Evolutionary conservation across 2,113 vertebrate genomes (phyloP).

Genomic region (Erpornis zantholeuca): DNA sequence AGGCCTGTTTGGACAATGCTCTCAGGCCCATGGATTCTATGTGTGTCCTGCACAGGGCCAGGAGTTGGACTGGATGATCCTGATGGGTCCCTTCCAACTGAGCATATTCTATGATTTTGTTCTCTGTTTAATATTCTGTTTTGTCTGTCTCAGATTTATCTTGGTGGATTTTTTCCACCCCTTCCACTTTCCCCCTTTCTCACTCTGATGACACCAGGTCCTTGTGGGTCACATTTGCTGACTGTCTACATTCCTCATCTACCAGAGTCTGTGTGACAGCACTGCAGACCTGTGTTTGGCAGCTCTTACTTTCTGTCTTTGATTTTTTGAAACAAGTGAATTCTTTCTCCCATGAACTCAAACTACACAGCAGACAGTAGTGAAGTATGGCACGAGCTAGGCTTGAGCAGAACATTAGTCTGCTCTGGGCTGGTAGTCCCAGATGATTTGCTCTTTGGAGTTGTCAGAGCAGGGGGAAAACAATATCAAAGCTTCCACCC

Average conservation of each 20-base stretch:
- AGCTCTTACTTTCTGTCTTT: background rate
- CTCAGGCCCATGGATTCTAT: background rate
- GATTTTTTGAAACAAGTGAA: background rate
- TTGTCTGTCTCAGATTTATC: background rate
- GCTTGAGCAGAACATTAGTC: too few relatives aligned
- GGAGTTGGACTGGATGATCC: background rate
- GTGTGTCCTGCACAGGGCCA: background rate
- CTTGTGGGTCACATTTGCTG: background rate
- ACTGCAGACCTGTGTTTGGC: background rate
- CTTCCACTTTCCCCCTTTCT: background rate
- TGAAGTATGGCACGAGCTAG: background rate
- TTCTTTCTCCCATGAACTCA: background rate
- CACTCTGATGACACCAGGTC: background rate
- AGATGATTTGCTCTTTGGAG: background rate
- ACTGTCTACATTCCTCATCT: background rate
- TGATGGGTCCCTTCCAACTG: background rate
- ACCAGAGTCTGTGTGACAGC: background rate
- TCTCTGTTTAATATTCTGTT: background rate
- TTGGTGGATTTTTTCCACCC: fast-evolving
- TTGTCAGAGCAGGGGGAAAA: background rate
- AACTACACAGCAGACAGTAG: background rate
- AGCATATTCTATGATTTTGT: background rate
- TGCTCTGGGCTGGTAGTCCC: background rate
- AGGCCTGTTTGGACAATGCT: background rate
- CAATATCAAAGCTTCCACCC: background rate